These are phyloP conservation scores for Uropsilus gracilis DNA, from an alignment of 2,113 vertebrate genomes.

Conservation along the genomic window DNA sequence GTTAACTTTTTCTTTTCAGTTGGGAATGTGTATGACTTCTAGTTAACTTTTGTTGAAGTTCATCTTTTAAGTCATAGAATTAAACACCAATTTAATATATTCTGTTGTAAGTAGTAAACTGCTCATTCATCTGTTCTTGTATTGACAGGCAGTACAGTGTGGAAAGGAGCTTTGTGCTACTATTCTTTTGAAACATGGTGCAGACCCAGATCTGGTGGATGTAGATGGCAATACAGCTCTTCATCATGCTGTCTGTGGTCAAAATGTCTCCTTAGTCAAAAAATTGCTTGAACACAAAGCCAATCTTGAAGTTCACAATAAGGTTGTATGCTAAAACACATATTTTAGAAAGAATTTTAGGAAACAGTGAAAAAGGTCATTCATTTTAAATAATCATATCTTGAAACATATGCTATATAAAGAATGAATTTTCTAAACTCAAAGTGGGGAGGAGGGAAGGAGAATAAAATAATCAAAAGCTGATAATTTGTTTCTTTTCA, in stretches of 20 bases:
- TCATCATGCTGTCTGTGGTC: slow-evolving; percentile 89
- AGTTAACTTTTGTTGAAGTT: slow-evolving; percentile 24
- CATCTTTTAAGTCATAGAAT: not conserved
- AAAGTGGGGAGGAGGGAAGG: not conserved
- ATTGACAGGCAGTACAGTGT: slow-evolving; percentile 91
- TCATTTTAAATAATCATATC: not conserved
- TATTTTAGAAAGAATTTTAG: not conserved
- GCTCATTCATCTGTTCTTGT: not conserved
- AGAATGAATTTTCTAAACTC: not conserved
- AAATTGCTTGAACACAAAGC: slow-evolving; percentile 89
- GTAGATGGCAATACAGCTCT: slow-evolving; percentile 89
- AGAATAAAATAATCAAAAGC: not conserved
- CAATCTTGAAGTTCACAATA: slow-evolving; percentile 89
- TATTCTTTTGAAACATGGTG: slow-evolving; percentile 88
- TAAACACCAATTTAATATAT: not conserved
- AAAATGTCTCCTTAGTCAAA: slow-evolving; percentile 79
- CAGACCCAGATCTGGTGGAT: slow-evolving; percentile 90
- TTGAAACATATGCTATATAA: not conserved
- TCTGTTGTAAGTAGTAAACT: not conserved
- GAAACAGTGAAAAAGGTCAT: not conserved
- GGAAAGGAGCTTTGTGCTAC: slow-evolving; percentile 89
- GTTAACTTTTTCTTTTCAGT: slow-evolving; percentile 48
- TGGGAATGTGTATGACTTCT: not conserved
- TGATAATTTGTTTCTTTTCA: not conserved
- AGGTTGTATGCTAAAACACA: slow-evolving; percentile 84